Evolutionary conservation across 2,888 invertebrate species (phyloP), one percentile per base, ranked within the genome.

Genomic region (Alcis repandata): DNA sequence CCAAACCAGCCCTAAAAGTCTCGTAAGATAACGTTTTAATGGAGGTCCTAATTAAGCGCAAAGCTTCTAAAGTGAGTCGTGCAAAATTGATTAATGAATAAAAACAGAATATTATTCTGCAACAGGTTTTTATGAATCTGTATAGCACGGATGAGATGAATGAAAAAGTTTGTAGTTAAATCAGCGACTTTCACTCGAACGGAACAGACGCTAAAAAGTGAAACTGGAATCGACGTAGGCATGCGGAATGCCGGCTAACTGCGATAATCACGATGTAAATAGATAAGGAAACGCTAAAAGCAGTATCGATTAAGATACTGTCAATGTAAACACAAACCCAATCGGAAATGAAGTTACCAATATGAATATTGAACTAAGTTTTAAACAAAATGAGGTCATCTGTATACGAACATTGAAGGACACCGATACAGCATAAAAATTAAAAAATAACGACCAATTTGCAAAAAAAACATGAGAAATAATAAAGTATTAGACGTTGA

Each of bases 141-240:
- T 66, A 77, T 61, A 51, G 74, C 80, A 79, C 77, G 73, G 80
- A 73, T 75, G 76, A 77, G 79, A 88, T 77, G 88, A 91, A 89
- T 90, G 89, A 87, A 91, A 90, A 84, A 89, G 89, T 88, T 85
- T 82, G 83, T 66, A 84, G 85, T 77, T 82, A 80, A 82, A 86
- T 86, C 84, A 75, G 83, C 83, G 76, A 91, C 92, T 92, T 92
- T 92, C 92, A 89, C 92, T 86, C 68, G 57, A 54, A 67, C 66
- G 70, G 76, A 79, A 76, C 78, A 85, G 80, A 87, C 83, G 89
- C 90, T 92, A 91, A 92, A 90, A 92, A 92, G 92, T 91, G 92
- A 92, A 92, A 92, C 89, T 88, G 89, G 82, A 86, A 87, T 84
- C 83, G 75, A 77, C 79, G 82, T 58, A 61, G 60, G 40, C 80